Evolutionary conservation across 2,113 vertebrate species (phyloP).

Genomic region (Zingel zingel): DNA sequence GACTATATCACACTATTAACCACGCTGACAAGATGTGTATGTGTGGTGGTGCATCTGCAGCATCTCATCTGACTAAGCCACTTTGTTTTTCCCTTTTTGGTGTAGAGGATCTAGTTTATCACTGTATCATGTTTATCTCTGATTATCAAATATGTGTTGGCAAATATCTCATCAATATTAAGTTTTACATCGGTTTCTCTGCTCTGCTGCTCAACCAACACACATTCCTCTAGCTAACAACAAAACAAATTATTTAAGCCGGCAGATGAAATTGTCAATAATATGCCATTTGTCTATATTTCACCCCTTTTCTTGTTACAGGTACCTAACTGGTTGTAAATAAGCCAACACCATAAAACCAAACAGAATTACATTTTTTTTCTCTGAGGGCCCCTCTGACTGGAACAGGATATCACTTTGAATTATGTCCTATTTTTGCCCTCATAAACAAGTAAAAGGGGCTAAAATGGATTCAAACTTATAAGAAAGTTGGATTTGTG

Average conservation of each 20-base stretch:
- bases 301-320: slow-evolving; percentile 20
- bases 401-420: slow-evolving; percentile 15
- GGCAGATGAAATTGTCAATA: slow-evolving; percentile 45
- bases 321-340: slow-evolving; percentile 42
- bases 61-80: neutral
- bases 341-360: slow-evolving; percentile 17
- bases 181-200: slow-evolving; percentile 1
- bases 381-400: slow-evolving; percentile 2
- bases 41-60: slow-evolving; percentile 33
- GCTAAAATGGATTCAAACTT: neutral
- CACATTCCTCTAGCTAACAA: slow-evolving; percentile 5
- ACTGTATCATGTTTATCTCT: slow-evolving; percentile 28
- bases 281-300: slow-evolving; percentile 5
- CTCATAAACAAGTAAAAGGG: slow-evolving; percentile 4
- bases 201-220: slow-evolving; percentile 42
- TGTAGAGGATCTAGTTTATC: slow-evolving; percentile 12
- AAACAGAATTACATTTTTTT: neutral
- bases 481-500: neutral
- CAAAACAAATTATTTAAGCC: slow-evolving; percentile 51
- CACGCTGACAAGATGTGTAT: slow-evolving; percentile 15
- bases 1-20: slow-evolving; percentile 33
- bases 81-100: slow-evolving; percentile 32
- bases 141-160: slow-evolving; percentile 52
- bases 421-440: slow-evolving; percentile 17
- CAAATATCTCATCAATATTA: slow-evolving; percentile 54